Percentiles rank a stretch among this genome's conserved stretches.
These are phyloP conservation scores for Leptodactylus fallax DNA, from an alignment of 2,797 vertebrate species.

Conservation along the genomic window DNA sequence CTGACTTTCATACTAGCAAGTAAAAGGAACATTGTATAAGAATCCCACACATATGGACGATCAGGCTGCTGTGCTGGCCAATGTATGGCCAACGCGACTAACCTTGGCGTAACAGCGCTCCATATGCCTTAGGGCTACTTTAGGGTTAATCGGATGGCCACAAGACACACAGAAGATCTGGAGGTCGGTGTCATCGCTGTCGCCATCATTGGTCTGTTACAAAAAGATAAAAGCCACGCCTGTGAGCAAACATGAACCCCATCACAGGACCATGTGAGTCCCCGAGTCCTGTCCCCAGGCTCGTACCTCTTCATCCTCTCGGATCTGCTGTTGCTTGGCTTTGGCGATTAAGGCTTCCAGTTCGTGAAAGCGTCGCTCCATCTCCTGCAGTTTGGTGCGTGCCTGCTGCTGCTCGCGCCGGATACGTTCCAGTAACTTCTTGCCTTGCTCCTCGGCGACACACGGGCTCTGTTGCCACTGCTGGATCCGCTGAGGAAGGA, in stretches of 20 bases:
- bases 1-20: conserved; percentile 89
- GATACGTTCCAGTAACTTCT: conserved; percentile 92
- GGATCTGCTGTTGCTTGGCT: conserved; percentile 91
- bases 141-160: conserved; percentile 92
- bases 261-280: background rate
- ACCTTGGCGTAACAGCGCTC: conserved; percentile 96
- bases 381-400: conserved; percentile 88
- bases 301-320: conserved; percentile 91
- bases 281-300: no score
- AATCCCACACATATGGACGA: background rate
- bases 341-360: conserved; percentile 90
- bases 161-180: conserved; percentile 97
- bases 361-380: conserved; percentile 94
- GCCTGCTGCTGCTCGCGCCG: conserved; percentile 91
- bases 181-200: conserved; percentile 91
- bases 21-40: background rate
- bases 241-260: background rate
- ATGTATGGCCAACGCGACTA: background rate
- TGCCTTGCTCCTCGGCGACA: conserved; percentile 93
- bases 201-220: conserved; percentile 86
- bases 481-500: conserved; percentile 81
- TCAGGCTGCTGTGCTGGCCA: no score
- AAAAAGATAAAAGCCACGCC: background rate
- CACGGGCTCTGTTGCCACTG: conserved; percentile 98
- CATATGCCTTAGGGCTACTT: conserved; percentile 92